Conservation (phyloP, 2,113 vertebrate species). For the Rallus limicola region DNA sequence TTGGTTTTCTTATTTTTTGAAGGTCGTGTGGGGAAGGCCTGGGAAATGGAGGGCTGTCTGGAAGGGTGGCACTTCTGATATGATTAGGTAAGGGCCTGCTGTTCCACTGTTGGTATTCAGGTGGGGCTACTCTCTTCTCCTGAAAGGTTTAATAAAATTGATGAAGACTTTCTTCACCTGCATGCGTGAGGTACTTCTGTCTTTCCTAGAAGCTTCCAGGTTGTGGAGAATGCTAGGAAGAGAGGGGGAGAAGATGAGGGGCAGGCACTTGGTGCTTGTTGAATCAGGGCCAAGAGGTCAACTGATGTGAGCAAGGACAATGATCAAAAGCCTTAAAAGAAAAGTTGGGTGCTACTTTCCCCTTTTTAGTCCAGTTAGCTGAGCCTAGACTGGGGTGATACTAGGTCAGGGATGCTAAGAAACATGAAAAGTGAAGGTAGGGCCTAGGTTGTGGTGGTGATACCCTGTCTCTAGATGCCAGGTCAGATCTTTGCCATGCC, state of each 20-base stretch:
- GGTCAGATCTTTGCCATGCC: background rate
- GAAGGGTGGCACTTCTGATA: background rate
- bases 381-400: background rate
- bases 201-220: background rate
- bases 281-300: background rate
- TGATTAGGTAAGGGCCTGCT: background rate
- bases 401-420: background rate
- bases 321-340: background rate
- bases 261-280: background rate
- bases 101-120: background rate
- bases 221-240: background rate
- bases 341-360: background rate
- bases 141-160: background rate
- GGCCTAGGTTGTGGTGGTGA: background rate
- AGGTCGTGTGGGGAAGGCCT: background rate
- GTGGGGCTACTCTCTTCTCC: background rate
- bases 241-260: background rate
- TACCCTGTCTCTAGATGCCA: background rate
- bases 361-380: background rate
- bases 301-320: background rate
- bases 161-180: background rate
- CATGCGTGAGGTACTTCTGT: background rate
- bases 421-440: background rate
- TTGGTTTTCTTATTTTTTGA: background rate
- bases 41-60: background rate